Percentiles rank a stretch among this genome's conserved stretches.
Evolutionary conservation across 2,113 vertebrate genomes (phyloP).

Genomic region (Cynopterus brachyotis): DNA sequence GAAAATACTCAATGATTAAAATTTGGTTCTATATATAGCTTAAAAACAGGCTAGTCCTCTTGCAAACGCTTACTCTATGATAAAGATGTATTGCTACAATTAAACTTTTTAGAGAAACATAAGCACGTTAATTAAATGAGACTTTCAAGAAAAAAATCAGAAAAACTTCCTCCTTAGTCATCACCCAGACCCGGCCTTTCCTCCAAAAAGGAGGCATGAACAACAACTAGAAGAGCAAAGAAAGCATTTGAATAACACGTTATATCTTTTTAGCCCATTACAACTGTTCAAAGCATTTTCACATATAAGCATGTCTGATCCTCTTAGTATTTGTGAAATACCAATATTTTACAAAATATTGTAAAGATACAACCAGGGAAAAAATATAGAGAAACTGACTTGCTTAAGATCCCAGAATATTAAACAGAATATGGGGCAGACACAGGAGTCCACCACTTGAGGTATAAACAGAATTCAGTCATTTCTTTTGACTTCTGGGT

Average conservation of each 20-base stretch:
- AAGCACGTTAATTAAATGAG: conserved; percentile 23
- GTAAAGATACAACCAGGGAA: neutral
- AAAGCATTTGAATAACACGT: neutral
- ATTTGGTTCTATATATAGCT: neutral
- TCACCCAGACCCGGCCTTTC: neutral
- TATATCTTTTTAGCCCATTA: neutral
- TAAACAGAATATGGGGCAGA: neutral
- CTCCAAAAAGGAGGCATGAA: neutral
- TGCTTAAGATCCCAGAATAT: neutral
- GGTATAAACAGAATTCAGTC: neutral
- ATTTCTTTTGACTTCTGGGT: neutral
- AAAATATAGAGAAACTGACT: neutral
- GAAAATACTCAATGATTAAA: neutral
- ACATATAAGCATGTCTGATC: neutral
- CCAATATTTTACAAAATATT: neutral
- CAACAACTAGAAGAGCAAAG: neutral
- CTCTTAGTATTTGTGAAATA: neutral
- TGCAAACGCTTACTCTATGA: neutral
- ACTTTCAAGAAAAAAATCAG: neutral
- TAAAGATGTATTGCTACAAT: conserved; percentile 20
- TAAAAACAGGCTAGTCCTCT: neutral
- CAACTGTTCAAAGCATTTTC: neutral
- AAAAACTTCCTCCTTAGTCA: conserved; percentile 1
- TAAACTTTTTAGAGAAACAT: neutral
- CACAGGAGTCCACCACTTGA: neutral